These are phyloP conservation scores for Galeruca laticollis DNA, from an alignment of 2,888 invertebrate genomes.

Conservation along the genomic window DNA sequence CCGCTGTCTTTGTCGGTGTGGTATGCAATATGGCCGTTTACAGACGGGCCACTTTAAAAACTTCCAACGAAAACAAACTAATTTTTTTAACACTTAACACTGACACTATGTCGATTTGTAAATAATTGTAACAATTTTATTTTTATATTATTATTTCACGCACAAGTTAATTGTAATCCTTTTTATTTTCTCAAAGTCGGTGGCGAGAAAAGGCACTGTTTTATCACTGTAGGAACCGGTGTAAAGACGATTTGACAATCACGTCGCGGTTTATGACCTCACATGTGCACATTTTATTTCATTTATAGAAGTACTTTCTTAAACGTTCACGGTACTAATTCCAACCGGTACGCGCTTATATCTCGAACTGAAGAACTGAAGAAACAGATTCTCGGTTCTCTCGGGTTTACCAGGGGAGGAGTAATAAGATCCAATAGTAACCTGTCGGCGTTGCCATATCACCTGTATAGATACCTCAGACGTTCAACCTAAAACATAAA, in stretches of 20 bases:
- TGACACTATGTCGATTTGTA: constrained; percentile 30
- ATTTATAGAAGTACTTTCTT: constrained; percentile 16
- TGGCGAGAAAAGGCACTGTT: constrained; percentile 5
- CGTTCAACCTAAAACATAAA: constrained; percentile 64
- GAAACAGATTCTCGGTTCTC: constrained; percentile 41
- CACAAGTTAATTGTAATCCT: constrained; percentile 15
- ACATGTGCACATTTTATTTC: constrained; percentile 43
- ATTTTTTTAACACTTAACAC: constrained; percentile 42
- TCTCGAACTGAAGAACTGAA: constrained; percentile 60
- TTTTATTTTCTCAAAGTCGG: not conserved
- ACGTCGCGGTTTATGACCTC: constrained; percentile 47
- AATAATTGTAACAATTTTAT: not conserved
- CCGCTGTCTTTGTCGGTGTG: constrained; percentile 62
- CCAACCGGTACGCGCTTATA: constrained; percentile 59
- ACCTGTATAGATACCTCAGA: constrained; percentile 57
- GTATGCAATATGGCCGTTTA: constrained; percentile 69
- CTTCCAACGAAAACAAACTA: constrained; percentile 57
- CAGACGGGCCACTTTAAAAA: constrained; percentile 58
- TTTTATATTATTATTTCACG: constrained; percentile 12
- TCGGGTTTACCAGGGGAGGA: constrained; percentile 61
- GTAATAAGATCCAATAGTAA: constrained; percentile 57
- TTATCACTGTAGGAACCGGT: constrained; percentile 19
- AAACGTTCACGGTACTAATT: constrained; percentile 36
- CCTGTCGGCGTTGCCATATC: constrained; percentile 64
- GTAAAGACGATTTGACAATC: constrained; percentile 34